Percentiles rank a stretch among this genome's conserved stretches.
Evolutionary conservation across 37 sponge, comb jelly and placozoan genomes (phyloP).

Genomic region (Bolinopsis microptera): DNA sequence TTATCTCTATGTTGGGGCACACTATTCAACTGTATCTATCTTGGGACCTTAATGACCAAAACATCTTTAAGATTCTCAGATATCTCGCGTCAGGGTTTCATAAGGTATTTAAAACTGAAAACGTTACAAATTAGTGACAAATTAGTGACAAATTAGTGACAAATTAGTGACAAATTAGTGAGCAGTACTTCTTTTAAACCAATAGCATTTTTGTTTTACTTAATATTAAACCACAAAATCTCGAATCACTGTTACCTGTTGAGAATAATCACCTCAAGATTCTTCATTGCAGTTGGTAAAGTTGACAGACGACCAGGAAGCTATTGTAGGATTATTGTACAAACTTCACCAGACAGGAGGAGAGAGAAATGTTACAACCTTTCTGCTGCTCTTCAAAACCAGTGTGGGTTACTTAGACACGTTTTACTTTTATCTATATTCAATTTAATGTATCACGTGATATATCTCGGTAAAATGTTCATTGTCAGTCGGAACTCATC

Average conservation of each 20-base stretch:
- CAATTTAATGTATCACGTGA: no score
- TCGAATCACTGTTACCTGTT: no score
- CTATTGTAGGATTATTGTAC: neutral
- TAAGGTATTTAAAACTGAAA: neutral
- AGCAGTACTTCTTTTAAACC: no score
- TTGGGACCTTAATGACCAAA: neutral
- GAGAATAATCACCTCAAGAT: no score
- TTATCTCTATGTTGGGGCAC: neutral
- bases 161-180: no score
- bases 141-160: no score
- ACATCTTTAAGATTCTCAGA: conserved; percentile 13
- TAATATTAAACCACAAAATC: no score
- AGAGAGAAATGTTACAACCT: neutral
- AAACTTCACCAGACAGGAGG: neutral
- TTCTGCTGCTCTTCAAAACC: neutral
- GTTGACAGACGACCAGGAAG: neutral
- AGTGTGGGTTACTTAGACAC: neutral
- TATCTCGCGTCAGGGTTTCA: neutral
- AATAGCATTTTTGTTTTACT: no score
- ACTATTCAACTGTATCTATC: neutral
- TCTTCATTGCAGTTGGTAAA: neutral
- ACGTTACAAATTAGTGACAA: no score
- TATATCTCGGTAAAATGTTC: no score
- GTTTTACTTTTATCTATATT: neutral
- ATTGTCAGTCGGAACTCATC: no score